Percentiles rank a stretch among this genome's conserved stretches.
Evolutionary conservation across 2,113 vertebrate genomes (phyloP).

Genomic region (Rostratula benghalensis): DNA sequence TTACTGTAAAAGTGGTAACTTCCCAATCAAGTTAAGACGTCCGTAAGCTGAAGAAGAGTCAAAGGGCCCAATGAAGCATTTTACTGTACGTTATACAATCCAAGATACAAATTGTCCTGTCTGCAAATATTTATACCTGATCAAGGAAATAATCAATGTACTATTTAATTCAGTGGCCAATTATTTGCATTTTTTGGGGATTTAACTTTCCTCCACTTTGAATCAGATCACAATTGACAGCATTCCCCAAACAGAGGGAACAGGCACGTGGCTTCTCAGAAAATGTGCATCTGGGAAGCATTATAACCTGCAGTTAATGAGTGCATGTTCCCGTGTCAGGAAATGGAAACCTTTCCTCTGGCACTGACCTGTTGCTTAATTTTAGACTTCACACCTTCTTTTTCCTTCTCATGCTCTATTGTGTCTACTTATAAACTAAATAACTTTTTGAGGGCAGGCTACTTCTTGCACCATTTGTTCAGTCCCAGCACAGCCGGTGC

Average conservation of each 20-base stretch:
- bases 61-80: neutral
- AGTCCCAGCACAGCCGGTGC: neutral
- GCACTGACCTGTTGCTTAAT: neutral
- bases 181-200: neutral
- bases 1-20: neutral
- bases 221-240: neutral
- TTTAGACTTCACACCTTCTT: neutral
- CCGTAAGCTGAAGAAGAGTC: neutral
- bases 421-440: neutral
- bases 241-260: neutral
- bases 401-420: neutral
- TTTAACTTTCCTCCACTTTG: neutral
- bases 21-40: neutral
- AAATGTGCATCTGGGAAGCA: neutral
- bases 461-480: neutral
- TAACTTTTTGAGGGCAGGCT: neutral
- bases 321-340: neutral
- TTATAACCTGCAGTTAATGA: neutral
- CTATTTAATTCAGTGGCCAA: neutral
- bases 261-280: neutral
- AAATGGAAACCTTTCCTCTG: neutral
- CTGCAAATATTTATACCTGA: neutral
- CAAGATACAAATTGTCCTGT: neutral
- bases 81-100: neutral
- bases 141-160: neutral